Conservation (phyloP, 2,888 invertebrate species). For the Hartigia nigra region DNA sequence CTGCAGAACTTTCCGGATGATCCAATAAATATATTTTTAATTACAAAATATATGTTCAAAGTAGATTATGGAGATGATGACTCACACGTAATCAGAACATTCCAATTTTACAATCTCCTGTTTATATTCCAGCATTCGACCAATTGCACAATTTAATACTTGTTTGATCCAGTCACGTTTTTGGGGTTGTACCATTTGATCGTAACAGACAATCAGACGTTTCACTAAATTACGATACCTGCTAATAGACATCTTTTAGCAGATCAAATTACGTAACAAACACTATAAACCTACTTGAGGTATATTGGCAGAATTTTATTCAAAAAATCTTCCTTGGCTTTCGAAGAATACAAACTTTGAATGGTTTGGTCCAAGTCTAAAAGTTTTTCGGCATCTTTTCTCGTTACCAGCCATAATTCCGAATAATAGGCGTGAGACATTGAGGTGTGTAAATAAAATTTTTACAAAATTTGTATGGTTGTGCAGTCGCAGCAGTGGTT, state of each 20-base stretch:
- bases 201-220: slow-evolving; percentile 70
- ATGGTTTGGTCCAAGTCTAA: slow-evolving; percentile 39
- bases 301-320: slow-evolving; percentile 44
- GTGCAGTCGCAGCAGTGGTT: neutral
- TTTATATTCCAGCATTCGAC: slow-evolving; percentile 72
- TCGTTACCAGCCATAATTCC: slow-evolving; percentile 49
- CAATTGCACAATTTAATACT: slow-evolving; percentile 71
- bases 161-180: slow-evolving; percentile 70
- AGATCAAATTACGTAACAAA: neutral
- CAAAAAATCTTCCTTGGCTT: slow-evolving; percentile 27
- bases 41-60: neutral
- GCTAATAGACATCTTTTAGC: slow-evolving; percentile 4
- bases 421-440: slow-evolving; percentile 50
- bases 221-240: slow-evolving; percentile 54
- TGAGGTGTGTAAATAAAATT: slow-evolving; percentile 15
- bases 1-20: no score
- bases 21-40: slow-evolving; percentile 8
- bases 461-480: slow-evolving; percentile 14
- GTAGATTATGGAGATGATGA: neutral
- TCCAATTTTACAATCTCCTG: slow-evolving; percentile 70
- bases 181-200: slow-evolving; percentile 74
- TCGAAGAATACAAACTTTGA: slow-evolving; percentile 22
- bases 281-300: slow-evolving; percentile 36
- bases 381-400: slow-evolving; percentile 44
- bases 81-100: slow-evolving; percentile 68